Conservation (phyloP, 2,113 vertebrate genomes). For the Erythrolamprus reginae region DNA sequence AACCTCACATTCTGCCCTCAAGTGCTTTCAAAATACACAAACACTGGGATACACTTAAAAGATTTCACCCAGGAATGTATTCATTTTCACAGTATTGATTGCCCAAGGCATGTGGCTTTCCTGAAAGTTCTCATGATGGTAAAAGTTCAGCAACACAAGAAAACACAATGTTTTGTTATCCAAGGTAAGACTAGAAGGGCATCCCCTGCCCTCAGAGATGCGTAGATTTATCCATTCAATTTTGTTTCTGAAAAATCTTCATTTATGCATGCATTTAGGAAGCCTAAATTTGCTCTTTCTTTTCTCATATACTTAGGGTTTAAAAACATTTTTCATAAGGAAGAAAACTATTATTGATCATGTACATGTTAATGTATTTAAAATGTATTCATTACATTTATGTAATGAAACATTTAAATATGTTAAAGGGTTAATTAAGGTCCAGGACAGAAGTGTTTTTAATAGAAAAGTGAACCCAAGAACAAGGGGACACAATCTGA, state of each 20-base stretch:
- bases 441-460: too few relatives aligned
- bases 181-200: neutral
- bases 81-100: neutral
- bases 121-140: neutral
- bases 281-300: neutral
- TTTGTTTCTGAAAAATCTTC: neutral
- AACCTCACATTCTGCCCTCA: neutral
- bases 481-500: too few relatives aligned
- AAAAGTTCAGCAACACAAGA: neutral
- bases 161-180: neutral
- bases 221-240: neutral
- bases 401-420: too few relatives aligned
- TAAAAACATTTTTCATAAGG: neutral
- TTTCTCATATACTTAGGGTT: neutral
- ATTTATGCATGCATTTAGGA: neutral
- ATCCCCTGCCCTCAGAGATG: neutral
- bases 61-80: neutral
- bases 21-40: neutral
- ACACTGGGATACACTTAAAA: neutral
- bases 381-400: too few relatives aligned
- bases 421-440: too few relatives aligned
- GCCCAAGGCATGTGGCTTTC: neutral
- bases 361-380: neutral
- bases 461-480: too few relatives aligned
- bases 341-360: neutral